A percentile compares a stretch with the other conserved stretches of the same genome.
phyloP scores from a whole-genome alignment of 1,140 invertebrate species.

The Delia radicum region DNA sequence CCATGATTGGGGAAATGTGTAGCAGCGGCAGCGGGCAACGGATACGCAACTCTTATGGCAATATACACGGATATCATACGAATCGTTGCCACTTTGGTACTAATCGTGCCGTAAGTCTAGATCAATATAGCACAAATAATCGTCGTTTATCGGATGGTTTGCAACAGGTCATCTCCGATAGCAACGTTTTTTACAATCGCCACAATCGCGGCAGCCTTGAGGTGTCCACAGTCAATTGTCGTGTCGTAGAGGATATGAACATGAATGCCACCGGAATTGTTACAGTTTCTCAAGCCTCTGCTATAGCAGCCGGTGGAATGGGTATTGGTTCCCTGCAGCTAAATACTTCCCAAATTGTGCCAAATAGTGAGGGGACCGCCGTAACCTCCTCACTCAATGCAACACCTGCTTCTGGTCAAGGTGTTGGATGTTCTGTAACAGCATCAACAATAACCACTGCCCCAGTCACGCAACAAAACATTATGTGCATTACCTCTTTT shows the following conservation, averaged over 20 bases:
- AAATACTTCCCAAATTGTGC: conserved; percentile 22
- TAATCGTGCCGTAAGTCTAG: conserved; percentile 52
- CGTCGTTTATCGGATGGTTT: conserved; percentile 52
- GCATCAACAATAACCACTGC: conserved; percentile 26
- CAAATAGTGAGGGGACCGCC: conserved; percentile 25
- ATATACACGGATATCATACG: conserved; percentile 52
- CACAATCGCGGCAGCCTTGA: conserved; percentile 45
- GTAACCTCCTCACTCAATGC: not conserved
- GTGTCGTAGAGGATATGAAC: conserved; percentile 40
- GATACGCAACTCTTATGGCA: conserved; percentile 53
- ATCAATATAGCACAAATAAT: conserved; percentile 52
- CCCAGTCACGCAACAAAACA: conserved; percentile 10
- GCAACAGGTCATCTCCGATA: conserved; percentile 54
- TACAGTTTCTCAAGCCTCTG: conserved; percentile 18
- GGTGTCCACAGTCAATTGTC: conserved; percentile 11
- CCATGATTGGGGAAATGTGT: conserved; percentile 55
- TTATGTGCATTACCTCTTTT: conserved; percentile 7
- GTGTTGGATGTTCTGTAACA: conserved; percentile 33
- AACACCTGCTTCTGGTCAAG: not conserved
- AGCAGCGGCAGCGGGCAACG: conserved; percentile 51
- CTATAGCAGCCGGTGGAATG: conserved; percentile 25
- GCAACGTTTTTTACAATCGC: conserved; percentile 53
- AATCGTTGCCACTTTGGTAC: conserved; percentile 54
- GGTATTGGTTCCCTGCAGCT: conserved; percentile 10
- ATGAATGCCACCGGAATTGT: conserved; percentile 39